These are phyloP conservation scores for Tenthredo distinguenda DNA, from an alignment of 2,888 invertebrate genomes.

Conservation along the genomic window DNA sequence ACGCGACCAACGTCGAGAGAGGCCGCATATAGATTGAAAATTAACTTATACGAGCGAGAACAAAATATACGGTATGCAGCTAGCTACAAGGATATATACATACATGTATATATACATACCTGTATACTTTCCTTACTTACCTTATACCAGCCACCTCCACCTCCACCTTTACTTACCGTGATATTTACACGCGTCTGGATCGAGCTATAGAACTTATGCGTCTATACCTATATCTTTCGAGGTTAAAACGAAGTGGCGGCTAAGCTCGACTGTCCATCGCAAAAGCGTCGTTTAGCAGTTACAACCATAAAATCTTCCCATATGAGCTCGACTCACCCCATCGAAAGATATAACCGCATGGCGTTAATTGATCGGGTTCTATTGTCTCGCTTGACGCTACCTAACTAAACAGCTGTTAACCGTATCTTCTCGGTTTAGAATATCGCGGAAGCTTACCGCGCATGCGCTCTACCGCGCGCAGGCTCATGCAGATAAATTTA, in stretches of 20 bases:
- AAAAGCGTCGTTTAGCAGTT: conserved; percentile 39
- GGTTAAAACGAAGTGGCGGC: background rate
- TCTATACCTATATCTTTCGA: background rate
- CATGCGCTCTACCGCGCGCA: too few relatives aligned
- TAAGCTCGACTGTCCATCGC: background rate
- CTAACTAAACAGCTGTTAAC: too few relatives aligned
- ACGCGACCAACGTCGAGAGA: conserved; percentile 62
- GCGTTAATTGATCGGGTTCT: conserved; percentile 31
- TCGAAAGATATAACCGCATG: background rate
- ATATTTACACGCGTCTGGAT: conserved; percentile 22
- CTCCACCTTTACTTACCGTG: background rate
- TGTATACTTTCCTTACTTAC: background rate
- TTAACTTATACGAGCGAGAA: conserved; percentile 78
- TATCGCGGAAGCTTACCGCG: background rate
- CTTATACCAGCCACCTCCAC: background rate
- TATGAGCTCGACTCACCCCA: background rate
- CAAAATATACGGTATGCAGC: conserved; percentile 73
- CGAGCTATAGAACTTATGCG: background rate
- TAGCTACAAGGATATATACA: background rate
- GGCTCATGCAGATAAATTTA: background rate
- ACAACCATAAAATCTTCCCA: conserved; percentile 27
- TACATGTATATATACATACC: background rate
- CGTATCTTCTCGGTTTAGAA: too few relatives aligned
- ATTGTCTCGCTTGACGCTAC: background rate
- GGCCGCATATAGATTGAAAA: conserved; percentile 78